Evolutionary conservation across 2,797 vertebrate species (phyloP), one percentile per base, ranked within the genome.

Genomic region (Sebastes kiyomatsui): DNA sequence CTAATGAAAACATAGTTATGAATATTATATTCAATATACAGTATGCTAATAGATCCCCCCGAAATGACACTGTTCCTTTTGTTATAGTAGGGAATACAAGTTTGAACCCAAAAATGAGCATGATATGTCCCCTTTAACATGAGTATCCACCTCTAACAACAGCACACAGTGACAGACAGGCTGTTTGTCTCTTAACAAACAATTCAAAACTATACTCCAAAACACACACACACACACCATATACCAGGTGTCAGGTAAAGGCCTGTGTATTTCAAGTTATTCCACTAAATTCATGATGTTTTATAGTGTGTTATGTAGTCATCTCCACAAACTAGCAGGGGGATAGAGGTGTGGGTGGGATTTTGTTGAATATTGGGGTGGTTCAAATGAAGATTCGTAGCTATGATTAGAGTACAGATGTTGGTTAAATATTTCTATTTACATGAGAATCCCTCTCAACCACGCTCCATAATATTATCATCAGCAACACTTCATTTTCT

Each of bases 101-200:
- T 46, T 18, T 46, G 42, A 46, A 46, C 16, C 42, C 16, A 7
- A 46, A 46, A 46, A 46, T 46, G 42, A 46, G 16, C 42, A 18
- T 46, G 42, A 46, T 18, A 46, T 46, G 42, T 46, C 42, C 16
- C 42, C 42, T 46, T 46, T 46, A 46, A 46, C 42, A 52, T 3
- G n/a, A 72, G 14, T 61, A n/a, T 56, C 23, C 46, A 14, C 46
- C 12, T 28, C 30, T 14, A 42, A 67, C 75, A 71, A 35, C 61
- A 61, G 1, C 42, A 18, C 14, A 55, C 5, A n/a, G 25, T 30
- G 30, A 68, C 38, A 32, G 67, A 67, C 54, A 65, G 52, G 27
- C 28, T 42, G 82, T 35, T 59, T 59, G 74, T 73, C 71, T 69
- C 25, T 56, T 64, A 78, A 58, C 13, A 67, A 23, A 66, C 49